Evolutionary conservation across 1,140 invertebrate genomes (phyloP).

Genomic region (Bombus impatiens): DNA sequence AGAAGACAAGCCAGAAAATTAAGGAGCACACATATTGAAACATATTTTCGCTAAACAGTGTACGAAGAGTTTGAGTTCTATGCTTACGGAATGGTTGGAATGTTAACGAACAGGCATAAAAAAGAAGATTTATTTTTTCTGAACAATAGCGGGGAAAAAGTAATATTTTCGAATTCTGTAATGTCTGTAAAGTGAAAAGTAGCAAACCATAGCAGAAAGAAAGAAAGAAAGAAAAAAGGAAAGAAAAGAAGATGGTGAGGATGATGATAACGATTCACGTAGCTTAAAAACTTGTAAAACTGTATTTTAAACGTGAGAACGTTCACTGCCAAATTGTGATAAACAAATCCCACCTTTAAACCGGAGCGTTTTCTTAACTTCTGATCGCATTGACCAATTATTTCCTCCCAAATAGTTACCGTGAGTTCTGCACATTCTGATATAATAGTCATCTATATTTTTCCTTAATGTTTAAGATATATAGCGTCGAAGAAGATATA

Average conservation of each 20-base stretch:
- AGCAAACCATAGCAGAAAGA: constrained; percentile 43
- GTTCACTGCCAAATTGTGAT: constrained; percentile 82
- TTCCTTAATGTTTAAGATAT: constrained; percentile 60
- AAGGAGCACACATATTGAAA: constrained; percentile 41
- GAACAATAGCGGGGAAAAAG: constrained; percentile 39
- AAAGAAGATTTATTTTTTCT: constrained; percentile 66
- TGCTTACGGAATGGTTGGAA: constrained; percentile 15
- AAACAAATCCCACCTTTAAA: constrained; percentile 74
- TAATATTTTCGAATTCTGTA: constrained; percentile 67
- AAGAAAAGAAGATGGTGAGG: not conserved
- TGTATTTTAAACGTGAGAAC: constrained; percentile 71
- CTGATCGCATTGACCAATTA: constrained; percentile 70
- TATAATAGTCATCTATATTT: constrained; percentile 67
- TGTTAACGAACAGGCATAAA: constrained; percentile 30
- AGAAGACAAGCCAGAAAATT: not conserved
- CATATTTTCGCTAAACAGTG: constrained; percentile 69
- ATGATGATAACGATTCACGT: constrained; percentile 14
- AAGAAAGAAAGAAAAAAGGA: constrained; percentile 13
- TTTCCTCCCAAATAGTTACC: constrained; percentile 66
- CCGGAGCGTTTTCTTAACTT: constrained; percentile 72
- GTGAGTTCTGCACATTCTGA: constrained; percentile 61
- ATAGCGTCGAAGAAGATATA: constrained; percentile 56
- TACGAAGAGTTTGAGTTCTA: constrained; percentile 56
- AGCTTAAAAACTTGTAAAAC: constrained; percentile 59
- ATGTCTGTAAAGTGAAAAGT: constrained; percentile 24